Evolutionary conservation across 2,797 vertebrate genomes (phyloP).

Genomic region (Tapirus indicus): DNA sequence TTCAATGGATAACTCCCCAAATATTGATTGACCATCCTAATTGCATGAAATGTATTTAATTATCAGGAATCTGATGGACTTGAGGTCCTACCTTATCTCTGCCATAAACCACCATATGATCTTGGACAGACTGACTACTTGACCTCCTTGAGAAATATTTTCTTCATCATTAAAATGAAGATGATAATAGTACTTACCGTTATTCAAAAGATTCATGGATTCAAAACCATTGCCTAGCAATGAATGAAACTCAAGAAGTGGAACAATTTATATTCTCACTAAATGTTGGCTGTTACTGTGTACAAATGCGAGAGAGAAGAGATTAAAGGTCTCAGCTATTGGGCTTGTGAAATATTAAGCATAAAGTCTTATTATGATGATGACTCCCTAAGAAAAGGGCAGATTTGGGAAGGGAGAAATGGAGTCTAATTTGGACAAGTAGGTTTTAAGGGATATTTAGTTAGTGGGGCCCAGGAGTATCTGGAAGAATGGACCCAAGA

Average conservation of each 20-base stretch:
- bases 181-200: background rate
- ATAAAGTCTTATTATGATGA: background rate
- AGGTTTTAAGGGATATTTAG: background rate
- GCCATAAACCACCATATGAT: background rate
- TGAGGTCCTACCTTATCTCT: background rate
- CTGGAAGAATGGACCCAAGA: background rate
- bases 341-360: background rate
- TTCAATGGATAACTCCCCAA: background rate
- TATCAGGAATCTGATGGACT: background rate
- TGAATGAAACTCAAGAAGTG: background rate
- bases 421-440: background rate
- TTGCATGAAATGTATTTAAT: background rate
- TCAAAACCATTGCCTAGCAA: background rate
- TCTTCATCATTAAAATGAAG: background rate
- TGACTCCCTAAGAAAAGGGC: background rate
- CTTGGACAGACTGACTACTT: background rate
- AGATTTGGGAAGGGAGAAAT: background rate
- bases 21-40: background rate
- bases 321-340: background rate
- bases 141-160: background rate
- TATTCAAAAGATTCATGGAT: background rate
- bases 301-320: background rate
- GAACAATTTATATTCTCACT: background rate
- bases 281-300: background rate
- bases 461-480: background rate